phyloP scores from a whole-genome alignment of 2,797 vertebrate species.

The Sebastes vulpes region DNA sequence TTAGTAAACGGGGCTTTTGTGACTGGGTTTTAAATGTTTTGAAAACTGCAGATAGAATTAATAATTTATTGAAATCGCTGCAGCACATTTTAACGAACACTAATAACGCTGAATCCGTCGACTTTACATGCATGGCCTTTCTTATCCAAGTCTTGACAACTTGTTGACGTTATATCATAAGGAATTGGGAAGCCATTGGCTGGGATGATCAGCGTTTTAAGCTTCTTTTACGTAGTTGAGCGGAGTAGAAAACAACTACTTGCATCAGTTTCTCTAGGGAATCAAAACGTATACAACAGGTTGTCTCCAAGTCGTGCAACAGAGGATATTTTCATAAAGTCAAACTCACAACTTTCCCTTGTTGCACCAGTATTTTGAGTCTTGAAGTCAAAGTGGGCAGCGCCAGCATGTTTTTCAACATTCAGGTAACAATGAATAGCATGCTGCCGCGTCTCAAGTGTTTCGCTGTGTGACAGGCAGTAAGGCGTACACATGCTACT shows the following conservation, averaged over 20 bases:
- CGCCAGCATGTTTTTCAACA: neutral
- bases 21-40: neutral
- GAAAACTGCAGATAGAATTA: neutral
- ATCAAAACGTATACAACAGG: neutral
- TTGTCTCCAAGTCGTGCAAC: neutral
- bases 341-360: neutral
- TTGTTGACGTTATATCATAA: neutral
- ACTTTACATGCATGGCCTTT: neutral
- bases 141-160: neutral
- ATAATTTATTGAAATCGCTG: neutral
- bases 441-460: slow-evolving; percentile 3
- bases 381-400: neutral
- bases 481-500: neutral
- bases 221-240: neutral
- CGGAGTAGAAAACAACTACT: neutral
- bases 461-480: neutral
- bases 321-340: neutral
- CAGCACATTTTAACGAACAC: neutral
- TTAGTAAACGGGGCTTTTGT: slow-evolving; percentile 30
- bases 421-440: slow-evolving; percentile 22
- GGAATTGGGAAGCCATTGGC: too few species aligned
- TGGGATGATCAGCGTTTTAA: neutral
- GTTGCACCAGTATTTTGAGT: neutral
- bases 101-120: neutral
- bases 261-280: neutral